These are phyloP conservation scores for Muntiacus reevesi DNA, from an alignment of 2,113 vertebrate genomes.

Conservation along the genomic window DNA sequence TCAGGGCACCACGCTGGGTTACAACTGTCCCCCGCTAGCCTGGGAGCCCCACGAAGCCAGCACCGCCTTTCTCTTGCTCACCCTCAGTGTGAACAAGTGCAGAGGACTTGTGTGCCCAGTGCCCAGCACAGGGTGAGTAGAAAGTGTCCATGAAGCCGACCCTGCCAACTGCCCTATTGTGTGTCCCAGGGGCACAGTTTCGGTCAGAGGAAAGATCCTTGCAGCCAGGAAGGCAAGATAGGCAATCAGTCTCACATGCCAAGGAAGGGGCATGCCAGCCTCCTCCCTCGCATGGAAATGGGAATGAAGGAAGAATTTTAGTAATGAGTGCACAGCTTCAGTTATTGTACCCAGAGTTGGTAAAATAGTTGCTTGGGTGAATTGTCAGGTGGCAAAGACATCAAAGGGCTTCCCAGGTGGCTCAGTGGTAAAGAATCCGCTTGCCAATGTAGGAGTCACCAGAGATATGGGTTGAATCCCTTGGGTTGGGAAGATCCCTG, in stretches of 20 bases:
- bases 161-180: accelerated
- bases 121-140: background rate
- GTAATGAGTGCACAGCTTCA: background rate
- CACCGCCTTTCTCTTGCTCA: background rate
- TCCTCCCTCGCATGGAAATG: accelerated
- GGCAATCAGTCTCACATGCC: background rate
- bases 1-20: background rate
- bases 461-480: background rate
- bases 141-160: accelerated
- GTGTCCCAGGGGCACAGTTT: background rate
- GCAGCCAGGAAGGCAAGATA: background rate
- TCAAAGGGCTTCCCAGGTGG: background rate
- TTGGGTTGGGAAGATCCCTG: background rate
- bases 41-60: background rate
- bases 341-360: background rate
- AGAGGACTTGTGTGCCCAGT: background rate
- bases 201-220: background rate
- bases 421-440: background rate
- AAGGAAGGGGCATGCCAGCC: background rate
- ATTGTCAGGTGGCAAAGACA: background rate
- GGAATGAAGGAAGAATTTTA: background rate
- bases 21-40: background rate
- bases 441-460: background rate
- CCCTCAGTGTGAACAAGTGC: background rate
- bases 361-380: background rate